Evolutionary conservation across 2,113 vertebrate genomes (phyloP).

Genomic region (Eudyptes chrysolophus): DNA sequence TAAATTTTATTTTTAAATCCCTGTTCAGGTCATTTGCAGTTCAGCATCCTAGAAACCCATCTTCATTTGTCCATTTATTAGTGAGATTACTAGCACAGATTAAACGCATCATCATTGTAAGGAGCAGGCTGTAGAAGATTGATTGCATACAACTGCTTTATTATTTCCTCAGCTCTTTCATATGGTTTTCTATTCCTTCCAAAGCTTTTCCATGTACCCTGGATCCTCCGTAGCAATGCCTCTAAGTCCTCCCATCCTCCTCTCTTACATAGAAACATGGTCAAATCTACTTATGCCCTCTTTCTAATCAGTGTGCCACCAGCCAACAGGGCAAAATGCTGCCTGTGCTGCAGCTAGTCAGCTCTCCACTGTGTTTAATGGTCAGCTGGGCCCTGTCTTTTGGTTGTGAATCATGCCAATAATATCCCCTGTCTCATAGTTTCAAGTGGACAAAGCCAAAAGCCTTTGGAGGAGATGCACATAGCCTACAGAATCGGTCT

Average conservation of each 20-base stretch:
- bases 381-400: background rate
- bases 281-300: background rate
- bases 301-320: background rate
- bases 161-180: background rate
- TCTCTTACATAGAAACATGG: background rate
- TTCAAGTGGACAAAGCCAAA: background rate
- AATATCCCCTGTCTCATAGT: background rate
- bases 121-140: background rate
- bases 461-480: background rate
- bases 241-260: background rate
- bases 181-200: background rate
- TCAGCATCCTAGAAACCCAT: background rate
- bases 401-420: background rate
- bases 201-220: background rate
- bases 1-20: background rate
- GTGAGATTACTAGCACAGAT: background rate
- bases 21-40: background rate
- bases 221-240: background rate
- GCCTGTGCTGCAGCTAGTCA: background rate
- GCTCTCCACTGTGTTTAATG: background rate
- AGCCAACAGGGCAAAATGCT: background rate
- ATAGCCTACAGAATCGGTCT: rapidly evolving
- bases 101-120: background rate
- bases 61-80: background rate
- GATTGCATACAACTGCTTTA: background rate